phyloP scores from a whole-genome alignment of 2,113 vertebrate genomes.

The Hippocampus barbouri region DNA sequence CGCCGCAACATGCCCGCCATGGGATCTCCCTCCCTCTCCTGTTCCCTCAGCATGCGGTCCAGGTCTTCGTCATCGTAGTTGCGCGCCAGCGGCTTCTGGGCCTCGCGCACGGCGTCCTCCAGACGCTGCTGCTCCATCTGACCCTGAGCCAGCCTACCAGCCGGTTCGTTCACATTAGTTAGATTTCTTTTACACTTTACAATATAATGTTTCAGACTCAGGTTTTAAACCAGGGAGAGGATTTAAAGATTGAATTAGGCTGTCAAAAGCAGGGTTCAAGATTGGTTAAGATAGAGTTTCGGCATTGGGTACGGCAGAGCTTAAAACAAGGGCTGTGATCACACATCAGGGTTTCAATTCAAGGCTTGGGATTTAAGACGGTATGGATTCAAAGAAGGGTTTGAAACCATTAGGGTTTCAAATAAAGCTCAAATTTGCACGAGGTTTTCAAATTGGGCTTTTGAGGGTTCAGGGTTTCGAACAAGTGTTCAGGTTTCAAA shows the following conservation, averaged over 20 bases:
- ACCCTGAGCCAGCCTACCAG: constrained; percentile 79
- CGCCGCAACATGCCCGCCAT: constrained; percentile 89
- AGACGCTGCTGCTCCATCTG: constrained; percentile 86
- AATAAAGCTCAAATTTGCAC: too few species aligned
- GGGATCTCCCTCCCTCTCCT: constrained; percentile 91
- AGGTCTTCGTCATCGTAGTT: constrained; percentile 88
- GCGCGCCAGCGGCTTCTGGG: constrained; percentile 90
- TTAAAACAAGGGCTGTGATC: neutral
- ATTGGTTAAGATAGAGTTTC: neutral
- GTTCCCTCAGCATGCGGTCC: constrained; percentile 88
- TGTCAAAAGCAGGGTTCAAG: too few species aligned
- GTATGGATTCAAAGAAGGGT: neutral
- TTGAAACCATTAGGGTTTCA: too few species aligned
- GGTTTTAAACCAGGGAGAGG: neutral
- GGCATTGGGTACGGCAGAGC: neutral
- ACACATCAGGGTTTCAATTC: neutral
- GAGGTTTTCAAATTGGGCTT: neutral
- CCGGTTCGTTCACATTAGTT: neutral
- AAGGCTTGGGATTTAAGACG: neutral
- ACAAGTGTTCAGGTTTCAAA: too few species aligned
- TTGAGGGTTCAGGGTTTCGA: too few species aligned
- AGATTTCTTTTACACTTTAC: neutral
- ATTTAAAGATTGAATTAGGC: too few species aligned
- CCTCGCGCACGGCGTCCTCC: constrained; percentile 82
- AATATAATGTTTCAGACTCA: neutral